Conservation (phyloP, 2,113 vertebrate genomes). For the Pardalotus punctatus region DNA sequence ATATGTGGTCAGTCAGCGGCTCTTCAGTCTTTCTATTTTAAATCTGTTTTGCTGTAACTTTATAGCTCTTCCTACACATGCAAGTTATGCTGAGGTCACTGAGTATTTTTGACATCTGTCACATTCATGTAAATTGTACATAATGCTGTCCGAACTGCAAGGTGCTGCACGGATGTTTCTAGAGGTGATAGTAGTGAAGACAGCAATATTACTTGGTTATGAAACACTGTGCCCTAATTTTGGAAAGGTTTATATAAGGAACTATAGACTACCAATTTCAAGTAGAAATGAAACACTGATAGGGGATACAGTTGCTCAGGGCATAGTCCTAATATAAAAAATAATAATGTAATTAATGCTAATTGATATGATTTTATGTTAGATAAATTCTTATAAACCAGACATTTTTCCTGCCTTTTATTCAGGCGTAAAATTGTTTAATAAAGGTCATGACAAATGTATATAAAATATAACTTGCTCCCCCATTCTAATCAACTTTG, state of each 20-base stretch:
- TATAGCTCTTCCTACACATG: background rate
- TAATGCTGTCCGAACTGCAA: background rate
- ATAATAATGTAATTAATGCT: background rate
- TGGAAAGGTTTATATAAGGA: background rate
- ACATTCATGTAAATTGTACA: background rate
- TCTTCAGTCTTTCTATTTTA: slow-evolving; percentile 4
- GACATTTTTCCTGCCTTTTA: background rate
- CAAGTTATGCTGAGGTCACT: background rate
- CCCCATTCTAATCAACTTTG: background rate
- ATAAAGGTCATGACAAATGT: background rate
- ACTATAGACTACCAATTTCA: background rate
- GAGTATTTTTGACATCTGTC: background rate
- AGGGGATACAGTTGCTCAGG: background rate
- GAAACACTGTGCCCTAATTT: background rate
- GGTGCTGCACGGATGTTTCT: background rate
- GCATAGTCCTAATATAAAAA: background rate
- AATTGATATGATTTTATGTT: background rate
- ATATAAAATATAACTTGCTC: background rate
- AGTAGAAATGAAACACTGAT: background rate
- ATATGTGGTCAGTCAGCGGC: background rate
- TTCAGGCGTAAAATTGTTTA: background rate
- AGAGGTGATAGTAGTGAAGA: background rate
- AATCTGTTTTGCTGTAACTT: background rate
- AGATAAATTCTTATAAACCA: background rate
- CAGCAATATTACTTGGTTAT: background rate